Conservation (phyloP, 2,888 invertebrate species). For the Ommatoiulus sabulosus region DNA sequence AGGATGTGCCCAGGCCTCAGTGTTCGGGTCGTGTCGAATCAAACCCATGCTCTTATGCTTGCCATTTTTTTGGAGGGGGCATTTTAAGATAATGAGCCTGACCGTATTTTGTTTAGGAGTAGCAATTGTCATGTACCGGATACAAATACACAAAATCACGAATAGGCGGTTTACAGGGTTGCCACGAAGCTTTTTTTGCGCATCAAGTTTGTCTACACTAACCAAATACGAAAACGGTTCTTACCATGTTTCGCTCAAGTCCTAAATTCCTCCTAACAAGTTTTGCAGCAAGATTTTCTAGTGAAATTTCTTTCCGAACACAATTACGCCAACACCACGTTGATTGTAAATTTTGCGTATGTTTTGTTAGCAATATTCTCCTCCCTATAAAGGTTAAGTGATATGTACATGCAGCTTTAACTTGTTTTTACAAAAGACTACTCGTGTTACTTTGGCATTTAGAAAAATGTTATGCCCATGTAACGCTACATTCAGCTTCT, state of each 20-base stretch:
- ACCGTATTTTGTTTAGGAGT: slow-evolving; percentile 17
- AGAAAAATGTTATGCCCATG: not conserved
- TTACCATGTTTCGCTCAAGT: not conserved
- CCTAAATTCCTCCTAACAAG: not conserved
- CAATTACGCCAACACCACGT: too few relatives aligned
- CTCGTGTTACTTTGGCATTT: not conserved
- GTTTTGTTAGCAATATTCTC: too few relatives aligned
- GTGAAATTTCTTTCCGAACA: not conserved
- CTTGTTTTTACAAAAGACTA: too few relatives aligned
- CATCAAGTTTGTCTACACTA: too few relatives aligned
- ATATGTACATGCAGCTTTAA: too few relatives aligned
- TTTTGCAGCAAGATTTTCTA: not conserved
- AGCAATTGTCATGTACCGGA: slow-evolving; percentile 34
- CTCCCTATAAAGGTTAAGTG: too few relatives aligned
- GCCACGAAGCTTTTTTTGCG: not conserved
- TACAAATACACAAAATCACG: slow-evolving; percentile 2
- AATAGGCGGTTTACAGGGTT: slow-evolving; percentile 20
- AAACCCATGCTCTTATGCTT: slow-evolving; percentile 1
- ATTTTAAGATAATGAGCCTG: not conserved
- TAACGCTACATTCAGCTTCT: too few relatives aligned
- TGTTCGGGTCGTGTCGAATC: slow-evolving; percentile 4
- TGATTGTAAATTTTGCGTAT: too few relatives aligned
- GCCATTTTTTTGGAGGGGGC: not conserved
- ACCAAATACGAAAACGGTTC: not conserved
- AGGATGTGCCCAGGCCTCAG: slow-evolving; percentile 45